Conservation (phyloP, 2,888 invertebrate genomes). For the Pachydiplax longipennis region DNA sequence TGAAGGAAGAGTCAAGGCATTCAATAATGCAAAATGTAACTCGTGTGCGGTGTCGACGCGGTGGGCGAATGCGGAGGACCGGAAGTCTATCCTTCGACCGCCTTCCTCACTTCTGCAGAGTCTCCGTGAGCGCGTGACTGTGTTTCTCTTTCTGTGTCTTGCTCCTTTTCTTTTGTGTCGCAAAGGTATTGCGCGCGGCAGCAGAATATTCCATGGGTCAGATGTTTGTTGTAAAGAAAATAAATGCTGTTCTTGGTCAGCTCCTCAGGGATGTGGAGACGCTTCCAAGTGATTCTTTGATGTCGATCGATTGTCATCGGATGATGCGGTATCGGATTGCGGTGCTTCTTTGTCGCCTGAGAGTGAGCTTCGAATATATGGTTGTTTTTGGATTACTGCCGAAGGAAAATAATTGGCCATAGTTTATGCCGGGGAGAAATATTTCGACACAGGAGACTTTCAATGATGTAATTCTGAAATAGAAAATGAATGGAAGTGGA, state of each 20-base stretch:
- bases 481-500: too few relatives aligned
- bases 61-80: neutral
- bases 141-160: neutral
- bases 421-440: too few relatives aligned
- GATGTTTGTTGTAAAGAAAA: neutral
- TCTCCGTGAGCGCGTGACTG: neutral
- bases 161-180: neutral
- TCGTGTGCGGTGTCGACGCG: neutral
- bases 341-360: neutral
- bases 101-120: neutral
- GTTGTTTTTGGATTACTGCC: too few relatives aligned
- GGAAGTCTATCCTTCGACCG: neutral
- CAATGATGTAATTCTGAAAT: too few relatives aligned
- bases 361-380: too few relatives aligned
- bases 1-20: conserved; percentile 1
- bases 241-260: neutral
- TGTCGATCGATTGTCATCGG: neutral
- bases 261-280: neutral
- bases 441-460: too few relatives aligned
- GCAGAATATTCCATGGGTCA: neutral
- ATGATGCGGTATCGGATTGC: neutral
- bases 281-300: neutral
- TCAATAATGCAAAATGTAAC: conserved; percentile 39
- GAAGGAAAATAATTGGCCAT: too few relatives aligned
- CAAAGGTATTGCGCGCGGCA: neutral